Evolutionary conservation across 2,113 vertebrate genomes (phyloP), one percentile per base, ranked within the genome.

Genomic region (Rhinopomastus cyanomelas): DNA sequence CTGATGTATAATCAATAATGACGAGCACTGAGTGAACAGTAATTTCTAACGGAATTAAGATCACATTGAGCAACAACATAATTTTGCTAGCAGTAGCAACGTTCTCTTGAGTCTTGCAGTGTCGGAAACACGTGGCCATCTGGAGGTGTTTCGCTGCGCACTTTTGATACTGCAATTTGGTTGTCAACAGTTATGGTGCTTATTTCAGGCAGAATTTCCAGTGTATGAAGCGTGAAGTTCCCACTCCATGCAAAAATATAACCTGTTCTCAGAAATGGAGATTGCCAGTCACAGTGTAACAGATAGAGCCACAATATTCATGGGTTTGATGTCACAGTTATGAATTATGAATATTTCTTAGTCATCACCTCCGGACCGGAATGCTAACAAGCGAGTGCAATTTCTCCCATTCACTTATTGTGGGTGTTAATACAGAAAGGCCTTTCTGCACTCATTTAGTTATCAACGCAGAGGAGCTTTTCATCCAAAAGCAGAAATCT

Each of bases 271-370:
- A 80, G 62, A 72, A 83, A 37, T 0, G n/a, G 67, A 87, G 66
- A 72, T 67, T 82, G 39, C 76, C 46, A 68, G 62, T 82, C 59
- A 56, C 26, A 44, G 13, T 29, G 11, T 51, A 72, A 82, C 68
- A n/a, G 62, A 75, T 87, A 68, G 82, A 87, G 82, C 55, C 59
- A 76, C 23, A 60, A n/a, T 88, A 87, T 82, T 82, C 67, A 68
- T 49, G 64, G 39, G 49, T 85, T 72, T 94, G 86, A 91, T 79
- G 79, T 85, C 88, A 93, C 66, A 79, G 53, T 13, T 87, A 91
- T 82, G 85, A 95, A 93, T 93, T 94, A 89, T 85, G 71, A 91
- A 91, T 91, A 79, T 93, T 82, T 94, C 75, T 91, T 91, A 95
- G 82, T 94, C 79, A 93, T 85, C 7, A 2, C 67, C 53, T 93